phyloP scores from a whole-genome alignment of 2,888 invertebrate species.

The Polyommatus icarus region DNA sequence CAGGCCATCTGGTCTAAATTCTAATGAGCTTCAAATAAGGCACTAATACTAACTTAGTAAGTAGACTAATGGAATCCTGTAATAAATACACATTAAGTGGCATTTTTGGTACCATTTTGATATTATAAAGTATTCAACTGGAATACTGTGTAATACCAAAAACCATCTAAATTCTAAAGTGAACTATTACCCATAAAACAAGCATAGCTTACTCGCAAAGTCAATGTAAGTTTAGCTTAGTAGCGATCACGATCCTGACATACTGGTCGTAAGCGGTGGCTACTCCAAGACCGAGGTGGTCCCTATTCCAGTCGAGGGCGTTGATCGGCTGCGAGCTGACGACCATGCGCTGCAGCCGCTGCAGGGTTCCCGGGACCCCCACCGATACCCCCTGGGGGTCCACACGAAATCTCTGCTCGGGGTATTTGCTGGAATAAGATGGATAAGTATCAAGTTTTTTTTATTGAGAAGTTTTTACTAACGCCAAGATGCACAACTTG shows the following conservation, averaged over 20 bases:
- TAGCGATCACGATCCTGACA: slow-evolving; percentile 91
- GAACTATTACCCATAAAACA: too few species aligned
- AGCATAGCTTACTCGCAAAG: too few species aligned
- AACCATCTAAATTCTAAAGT: too few species aligned
- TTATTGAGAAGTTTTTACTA: neutral
- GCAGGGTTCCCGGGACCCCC: slow-evolving; percentile 89
- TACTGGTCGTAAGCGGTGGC: slow-evolving; percentile 96
- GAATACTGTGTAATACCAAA: too few species aligned
- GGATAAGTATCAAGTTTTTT: neutral
- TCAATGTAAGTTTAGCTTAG: slow-evolving; percentile 88
- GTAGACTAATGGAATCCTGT: too few species aligned
- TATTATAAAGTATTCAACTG: too few species aligned
- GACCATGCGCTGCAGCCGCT: slow-evolving; percentile 88
- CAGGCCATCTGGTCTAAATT: too few species aligned
- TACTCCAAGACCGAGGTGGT: slow-evolving; percentile 92
- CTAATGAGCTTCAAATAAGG: too few species aligned
- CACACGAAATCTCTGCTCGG: slow-evolving; percentile 85
- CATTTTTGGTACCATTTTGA: too few species aligned
- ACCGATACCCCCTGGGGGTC: slow-evolving; percentile 85
- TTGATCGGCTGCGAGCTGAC: slow-evolving; percentile 94
- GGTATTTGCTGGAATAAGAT: slow-evolving; percentile 81
- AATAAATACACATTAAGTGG: too few species aligned
- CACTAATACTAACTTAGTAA: too few species aligned
- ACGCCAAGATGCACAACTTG: too few species aligned
- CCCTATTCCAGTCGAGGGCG: slow-evolving; percentile 94